Base-by-base conservation (phyloP, 1,140 invertebrate species). In the Adelges cooleyi region DNA sequence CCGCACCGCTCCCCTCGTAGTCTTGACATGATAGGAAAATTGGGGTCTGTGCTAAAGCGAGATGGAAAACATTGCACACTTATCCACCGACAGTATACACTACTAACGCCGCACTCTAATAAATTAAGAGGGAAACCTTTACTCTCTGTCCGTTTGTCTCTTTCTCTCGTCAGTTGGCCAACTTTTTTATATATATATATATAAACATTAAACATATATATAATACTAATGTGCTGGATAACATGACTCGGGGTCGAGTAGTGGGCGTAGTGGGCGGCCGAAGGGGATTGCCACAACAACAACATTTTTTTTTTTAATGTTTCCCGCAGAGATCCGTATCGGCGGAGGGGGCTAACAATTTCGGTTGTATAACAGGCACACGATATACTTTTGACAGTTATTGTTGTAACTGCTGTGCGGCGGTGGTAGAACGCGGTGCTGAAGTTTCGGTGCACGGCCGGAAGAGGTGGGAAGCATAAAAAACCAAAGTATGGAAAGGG, bases 301-400 rank as follows among this genome's bases (percentile, higher is more conserved):
- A n/a, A 38, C 8, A 2, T 18, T 42, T 42, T 11, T 54, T 56
- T 44, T 33, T 33, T 6, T 11, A 33, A 33, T 33, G n/a, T 42
- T 42, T 54, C 40, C 5, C 4, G 13, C 54, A 6, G 8, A 59
- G 54, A 59, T 59, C n/a, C 17, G 22, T 18, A 23, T 27, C 15
- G 17, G n/a, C 54, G 36, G 42, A 23, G 6, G 3, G 15, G 18
- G 22, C 29, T 56, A 42, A 44, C 53, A 44, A 46, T 44, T 59
- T 29, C 5, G 33, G 36, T 20, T 27, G 54, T 29, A 59, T 22
- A 23, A 59, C n/a, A 44, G 38, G 33, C 2, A 23, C 50, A 54
- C 18, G 36, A 50, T 50, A 56, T 42, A 18, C n/a, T 46, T 59
- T 59, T 59, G 54, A 59, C 40, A 59, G 54, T 59, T 59, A 59